Percentiles rank a stretch among this genome's conserved stretches.
Evolutionary conservation across 2,888 invertebrate genomes (phyloP).

Genomic region (Oligia latruncula): DNA sequence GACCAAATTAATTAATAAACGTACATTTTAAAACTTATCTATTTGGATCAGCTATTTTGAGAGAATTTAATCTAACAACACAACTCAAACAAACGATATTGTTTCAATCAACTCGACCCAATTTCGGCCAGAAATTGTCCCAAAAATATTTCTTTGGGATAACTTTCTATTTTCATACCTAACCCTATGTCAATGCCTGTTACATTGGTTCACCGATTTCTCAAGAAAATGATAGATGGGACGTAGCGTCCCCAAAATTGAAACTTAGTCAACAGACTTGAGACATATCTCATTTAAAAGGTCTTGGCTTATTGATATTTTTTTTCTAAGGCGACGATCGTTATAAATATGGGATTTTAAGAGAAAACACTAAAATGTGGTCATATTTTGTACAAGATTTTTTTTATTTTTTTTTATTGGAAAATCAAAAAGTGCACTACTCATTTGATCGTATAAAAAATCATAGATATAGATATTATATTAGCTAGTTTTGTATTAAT

Average conservation of each 20-base stretch:
- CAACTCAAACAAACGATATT: not conserved
- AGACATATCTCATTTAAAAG: not conserved
- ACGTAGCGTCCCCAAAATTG: not conserved
- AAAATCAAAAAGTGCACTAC: no score
- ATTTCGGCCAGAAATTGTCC: not conserved
- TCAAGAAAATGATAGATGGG: constrained; percentile 16
- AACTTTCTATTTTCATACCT: constrained; percentile 25
- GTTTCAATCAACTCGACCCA: constrained; percentile 14
- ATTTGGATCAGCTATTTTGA: not conserved
- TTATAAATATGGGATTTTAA: not conserved
- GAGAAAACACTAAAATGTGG: not conserved
- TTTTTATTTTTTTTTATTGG: no score
- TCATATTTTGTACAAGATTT: no score
- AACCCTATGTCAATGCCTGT: not conserved
- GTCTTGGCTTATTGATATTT: not conserved
- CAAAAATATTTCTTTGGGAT: constrained; percentile 5
- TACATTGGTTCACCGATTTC: not conserved
- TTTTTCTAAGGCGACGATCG: not conserved
- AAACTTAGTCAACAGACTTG: not conserved
- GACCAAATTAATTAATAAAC: not conserved
- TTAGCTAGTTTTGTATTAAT: no score
- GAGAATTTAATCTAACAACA: constrained; percentile 7
- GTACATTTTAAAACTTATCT: not conserved
- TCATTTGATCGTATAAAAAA: no score
- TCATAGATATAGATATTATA: no score